Percentiles rank a stretch among this genome's conserved stretches.
phyloP scores from a whole-genome alignment of 2,888 invertebrate species.

The Artemia sinica region DNA sequence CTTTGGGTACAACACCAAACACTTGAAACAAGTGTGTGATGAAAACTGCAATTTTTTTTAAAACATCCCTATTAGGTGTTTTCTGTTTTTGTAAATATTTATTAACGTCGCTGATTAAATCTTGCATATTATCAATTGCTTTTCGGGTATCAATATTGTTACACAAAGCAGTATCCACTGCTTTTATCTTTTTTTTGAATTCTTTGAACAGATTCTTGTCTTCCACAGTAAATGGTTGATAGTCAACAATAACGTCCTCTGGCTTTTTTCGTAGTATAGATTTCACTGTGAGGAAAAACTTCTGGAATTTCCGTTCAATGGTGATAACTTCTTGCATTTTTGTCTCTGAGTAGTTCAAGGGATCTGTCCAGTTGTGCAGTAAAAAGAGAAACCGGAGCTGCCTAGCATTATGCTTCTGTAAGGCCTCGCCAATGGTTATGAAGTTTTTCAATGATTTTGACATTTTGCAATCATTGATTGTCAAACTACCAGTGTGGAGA shows the following conservation, averaged over 20 bases:
- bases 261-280: conserved; percentile 41
- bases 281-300: conserved; percentile 86
- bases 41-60: conserved; percentile 58
- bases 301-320: conserved; percentile 72
- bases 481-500: conserved; percentile 90
- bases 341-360: conserved; percentile 81
- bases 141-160: conserved; percentile 84
- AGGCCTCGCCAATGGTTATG: conserved; percentile 78
- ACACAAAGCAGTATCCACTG: no score
- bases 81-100: conserved; percentile 54
- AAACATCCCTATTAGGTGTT: conserved; percentile 45
- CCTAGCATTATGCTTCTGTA: conserved; percentile 61
- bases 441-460: conserved; percentile 97
- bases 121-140: conserved; percentile 64
- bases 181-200: no score
- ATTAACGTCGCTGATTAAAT: conserved; percentile 69
- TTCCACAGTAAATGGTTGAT: conserved; percentile 49
- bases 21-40: conserved; percentile 59
- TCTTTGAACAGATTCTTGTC: no score
- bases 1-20: conserved; percentile 53
- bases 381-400: conserved; percentile 85
- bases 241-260: conserved; percentile 38
- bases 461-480: conserved; percentile 98
- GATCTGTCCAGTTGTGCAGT: conserved; percentile 93
- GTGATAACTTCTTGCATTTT: conserved; percentile 89